Evolutionary conservation across 2,888 invertebrate species (phyloP), one percentile per base, ranked within the genome.

Genomic region (Syrphus vitripennis): DNA sequence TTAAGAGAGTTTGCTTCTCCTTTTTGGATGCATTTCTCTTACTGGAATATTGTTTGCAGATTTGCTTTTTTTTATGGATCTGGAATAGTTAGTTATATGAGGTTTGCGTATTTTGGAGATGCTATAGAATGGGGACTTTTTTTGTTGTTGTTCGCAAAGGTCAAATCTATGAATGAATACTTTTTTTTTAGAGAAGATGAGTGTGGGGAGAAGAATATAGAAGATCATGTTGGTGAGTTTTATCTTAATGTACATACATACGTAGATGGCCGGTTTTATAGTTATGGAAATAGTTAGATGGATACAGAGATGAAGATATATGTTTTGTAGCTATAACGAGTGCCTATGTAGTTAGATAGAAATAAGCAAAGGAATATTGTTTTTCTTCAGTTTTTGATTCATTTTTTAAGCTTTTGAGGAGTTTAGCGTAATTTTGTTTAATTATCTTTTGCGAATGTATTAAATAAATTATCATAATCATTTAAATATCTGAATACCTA

Each of bases 161-260:
- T 42, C 53, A 72, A 83, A 69, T 72, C 61, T 55, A 69, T 83
- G 83, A 83, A 83, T 83, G 75, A 83, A 79, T 42, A 26, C 63
- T 53, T 55, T 69, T 67, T 71, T 63, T 24, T 59, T 45, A 5
- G 19, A 26, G 21, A 26, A 63, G 2, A 3, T 55, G 55, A 55
- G 16, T 34, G 10, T 59, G 21, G 19, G 12, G 19, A 31, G 31
- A 34, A 37, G 21, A 37, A 7, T 7, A 31, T 31, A 31, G 14
- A 59, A 59, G 59, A 34, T 59, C 59, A 21, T 57, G 19, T 31
- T 34, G 19, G 12, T 10, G 16, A 16, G 55, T 29, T 16, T 29
- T n/a, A 12, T 29, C 29, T 3, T 12, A 21, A 48, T 21, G 10
- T 16, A 31, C 3, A 9, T 55, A 29, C 3, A 7, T 53, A 3